Percentiles rank a stretch among this genome's conserved stretches.
Evolutionary conservation across 2,113 vertebrate species (phyloP).

Genomic region (Hyla sarda): DNA sequence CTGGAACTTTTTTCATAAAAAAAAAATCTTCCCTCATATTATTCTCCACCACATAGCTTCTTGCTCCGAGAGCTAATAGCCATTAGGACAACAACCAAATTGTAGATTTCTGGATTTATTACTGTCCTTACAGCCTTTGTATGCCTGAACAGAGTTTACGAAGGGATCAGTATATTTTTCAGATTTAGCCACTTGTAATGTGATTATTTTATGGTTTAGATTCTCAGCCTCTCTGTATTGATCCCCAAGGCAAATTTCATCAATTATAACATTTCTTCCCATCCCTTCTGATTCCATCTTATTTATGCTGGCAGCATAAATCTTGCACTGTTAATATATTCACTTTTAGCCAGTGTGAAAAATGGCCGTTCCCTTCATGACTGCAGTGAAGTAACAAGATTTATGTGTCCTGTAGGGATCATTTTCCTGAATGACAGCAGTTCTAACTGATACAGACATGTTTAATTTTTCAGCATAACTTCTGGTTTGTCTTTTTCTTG

Average conservation of each 20-base stretch:
- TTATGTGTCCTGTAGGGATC: conserved; percentile 23
- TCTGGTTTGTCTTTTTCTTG: neutral
- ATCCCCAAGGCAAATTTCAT: conserved; percentile 53
- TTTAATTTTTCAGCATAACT: neutral
- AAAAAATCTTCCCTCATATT: too few relatives aligned
- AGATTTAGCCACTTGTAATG: neutral
- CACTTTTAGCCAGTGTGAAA: conserved; percentile 43
- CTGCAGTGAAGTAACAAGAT: neutral
- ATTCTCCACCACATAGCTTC: too few relatives aligned
- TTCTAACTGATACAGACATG: neutral
- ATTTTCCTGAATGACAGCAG: conserved; percentile 20
- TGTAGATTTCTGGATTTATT: neutral
- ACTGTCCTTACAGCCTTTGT: neutral
- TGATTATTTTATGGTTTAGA: conserved; percentile 19
- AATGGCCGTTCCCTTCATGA: conserved; percentile 13
- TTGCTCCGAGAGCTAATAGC: too few relatives aligned
- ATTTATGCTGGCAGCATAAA: conserved; percentile 34
- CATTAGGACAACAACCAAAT: neutral
- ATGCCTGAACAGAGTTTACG: neutral
- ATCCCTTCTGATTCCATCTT: conserved; percentile 39
- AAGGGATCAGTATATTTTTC: neutral
- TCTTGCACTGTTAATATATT: conserved; percentile 35
- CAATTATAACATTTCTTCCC: conserved; percentile 20
- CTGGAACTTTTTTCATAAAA: too few relatives aligned
- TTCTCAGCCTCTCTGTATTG: conserved; percentile 32